Evolutionary conservation across 2,888 invertebrate genomes (phyloP).

Genomic region (Noctua janthe): DNA sequence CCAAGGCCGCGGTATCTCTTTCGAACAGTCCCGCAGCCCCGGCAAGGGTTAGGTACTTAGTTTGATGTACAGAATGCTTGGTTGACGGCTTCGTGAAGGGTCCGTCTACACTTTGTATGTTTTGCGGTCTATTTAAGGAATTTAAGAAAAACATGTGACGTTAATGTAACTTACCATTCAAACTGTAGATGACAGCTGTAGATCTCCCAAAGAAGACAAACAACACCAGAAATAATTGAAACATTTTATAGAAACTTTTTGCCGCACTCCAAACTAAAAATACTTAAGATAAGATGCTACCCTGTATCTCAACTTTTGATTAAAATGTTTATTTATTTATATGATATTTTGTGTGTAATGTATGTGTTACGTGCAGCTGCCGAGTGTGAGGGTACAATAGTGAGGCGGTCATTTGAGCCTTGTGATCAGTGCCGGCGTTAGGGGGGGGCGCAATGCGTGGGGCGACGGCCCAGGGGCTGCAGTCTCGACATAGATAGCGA

Average conservation of each 20-base stretch:
- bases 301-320: background rate
- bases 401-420: too few relatives aligned
- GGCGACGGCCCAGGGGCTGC: too few relatives aligned
- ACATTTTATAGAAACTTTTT: conserved; percentile 39
- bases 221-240: conserved; percentile 37
- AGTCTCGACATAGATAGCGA: too few relatives aligned
- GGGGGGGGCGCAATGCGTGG: too few relatives aligned
- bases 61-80: too few relatives aligned
- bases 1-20: too few relatives aligned
- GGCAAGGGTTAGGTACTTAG: too few relatives aligned
- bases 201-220: conserved; percentile 47
- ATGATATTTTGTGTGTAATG: conserved; percentile 4
- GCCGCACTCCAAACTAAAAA: background rate
- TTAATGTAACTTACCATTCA: conserved; percentile 66
- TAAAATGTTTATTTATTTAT: background rate
- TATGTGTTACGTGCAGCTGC: conserved; percentile 30
- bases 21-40: too few relatives aligned
- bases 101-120: too few relatives aligned
- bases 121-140: too few relatives aligned
- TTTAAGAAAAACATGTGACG: background rate
- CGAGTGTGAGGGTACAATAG: conserved; percentile 19
- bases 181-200: conserved; percentile 58
- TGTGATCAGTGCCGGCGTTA: too few relatives aligned
- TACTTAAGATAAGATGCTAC: background rate
- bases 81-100: too few relatives aligned